Conservation (phyloP, 2,113 vertebrate genomes). For the Salminus brasiliensis region DNA sequence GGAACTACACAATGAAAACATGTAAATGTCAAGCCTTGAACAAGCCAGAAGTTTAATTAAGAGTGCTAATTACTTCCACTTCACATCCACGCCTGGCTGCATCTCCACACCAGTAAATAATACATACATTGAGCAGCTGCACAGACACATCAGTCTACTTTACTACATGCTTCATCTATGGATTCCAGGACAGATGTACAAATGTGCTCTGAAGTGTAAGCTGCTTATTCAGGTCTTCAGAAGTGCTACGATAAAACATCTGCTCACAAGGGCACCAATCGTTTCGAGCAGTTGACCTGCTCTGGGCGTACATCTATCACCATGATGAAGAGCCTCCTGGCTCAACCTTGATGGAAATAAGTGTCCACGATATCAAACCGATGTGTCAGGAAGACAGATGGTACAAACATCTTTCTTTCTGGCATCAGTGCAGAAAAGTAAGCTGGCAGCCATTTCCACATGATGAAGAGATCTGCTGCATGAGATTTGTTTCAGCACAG, state of each 20-base stretch:
- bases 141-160: background rate
- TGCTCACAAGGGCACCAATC: background rate
- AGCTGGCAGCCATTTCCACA: constrained; percentile 14
- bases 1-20: no score
- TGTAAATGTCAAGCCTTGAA: background rate
- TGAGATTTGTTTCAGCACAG: background rate
- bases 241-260: constrained; percentile 1
- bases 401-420: constrained; percentile 35
- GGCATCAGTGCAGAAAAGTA: constrained; percentile 22
- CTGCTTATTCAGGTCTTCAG: background rate
- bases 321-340: constrained; percentile 38
- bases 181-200: background rate
- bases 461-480: background rate
- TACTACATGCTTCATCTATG: no score
- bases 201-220: background rate
- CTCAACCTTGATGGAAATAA: constrained; percentile 54
- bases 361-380: constrained; percentile 44
- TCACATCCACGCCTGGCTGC: background rate
- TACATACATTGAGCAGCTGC: background rate
- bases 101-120: background rate
- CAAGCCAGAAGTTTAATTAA: background rate
- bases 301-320: constrained; percentile 45
- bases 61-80: no score
- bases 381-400: constrained; percentile 35
- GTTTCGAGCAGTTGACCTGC: background rate